phyloP scores from a whole-genome alignment of 2,888 invertebrate genomes.

The Xylota segnis region DNA sequence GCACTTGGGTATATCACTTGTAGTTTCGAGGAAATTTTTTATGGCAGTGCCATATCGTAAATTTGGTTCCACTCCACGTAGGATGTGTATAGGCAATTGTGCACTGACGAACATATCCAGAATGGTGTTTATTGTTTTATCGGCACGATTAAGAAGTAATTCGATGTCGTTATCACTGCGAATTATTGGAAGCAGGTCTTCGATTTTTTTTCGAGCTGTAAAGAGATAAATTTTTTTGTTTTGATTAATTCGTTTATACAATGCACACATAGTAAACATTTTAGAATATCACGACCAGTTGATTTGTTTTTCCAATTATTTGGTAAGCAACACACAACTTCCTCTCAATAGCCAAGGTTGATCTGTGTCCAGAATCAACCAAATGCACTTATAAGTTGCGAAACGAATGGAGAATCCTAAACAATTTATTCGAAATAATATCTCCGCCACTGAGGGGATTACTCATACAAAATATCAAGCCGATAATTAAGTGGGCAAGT shows the following conservation, averaged over 20 bases:
- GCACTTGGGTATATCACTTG: slow-evolving; percentile 79
- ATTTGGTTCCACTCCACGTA: slow-evolving; percentile 93
- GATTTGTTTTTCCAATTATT: too few species aligned
- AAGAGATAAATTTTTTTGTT: slow-evolving; percentile 77
- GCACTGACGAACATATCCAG: slow-evolving; percentile 90
- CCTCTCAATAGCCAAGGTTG: too few species aligned
- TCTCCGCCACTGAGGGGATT: too few species aligned
- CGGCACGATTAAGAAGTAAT: slow-evolving; percentile 84
- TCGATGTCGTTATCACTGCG: slow-evolving; percentile 88
- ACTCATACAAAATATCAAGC: too few species aligned
- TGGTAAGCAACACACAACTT: too few species aligned
- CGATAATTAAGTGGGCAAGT: too few species aligned
- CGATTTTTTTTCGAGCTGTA: slow-evolving; percentile 87
- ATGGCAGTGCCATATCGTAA: slow-evolving; percentile 86
- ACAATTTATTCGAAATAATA: too few species aligned
- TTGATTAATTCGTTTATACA: background rate
- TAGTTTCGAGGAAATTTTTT: slow-evolving; percentile 80
- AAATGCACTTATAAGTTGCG: too few species aligned
- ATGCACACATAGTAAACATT: too few species aligned
- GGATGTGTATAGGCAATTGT: slow-evolving; percentile 88
- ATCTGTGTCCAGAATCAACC: too few species aligned
- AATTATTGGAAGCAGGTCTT: slow-evolving; percentile 87
- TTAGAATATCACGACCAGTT: too few species aligned
- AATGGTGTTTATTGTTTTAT: slow-evolving; percentile 85
- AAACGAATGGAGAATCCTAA: too few species aligned